phyloP scores from a whole-genome alignment of 2,797 vertebrate genomes.

The Fratercula arctica region DNA sequence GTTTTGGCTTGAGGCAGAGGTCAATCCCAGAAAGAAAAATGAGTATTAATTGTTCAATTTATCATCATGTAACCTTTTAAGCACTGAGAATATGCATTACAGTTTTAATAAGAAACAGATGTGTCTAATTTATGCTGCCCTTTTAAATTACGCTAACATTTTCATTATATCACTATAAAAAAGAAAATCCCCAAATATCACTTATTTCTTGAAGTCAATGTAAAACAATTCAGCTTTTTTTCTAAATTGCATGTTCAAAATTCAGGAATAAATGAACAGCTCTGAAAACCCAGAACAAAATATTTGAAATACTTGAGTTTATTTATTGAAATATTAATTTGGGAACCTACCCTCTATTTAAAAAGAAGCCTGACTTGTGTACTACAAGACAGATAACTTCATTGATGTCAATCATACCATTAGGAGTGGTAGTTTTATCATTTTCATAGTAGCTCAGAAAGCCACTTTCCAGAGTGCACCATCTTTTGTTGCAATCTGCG shows the following conservation, averaged over 20 bases:
- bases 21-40: neutral
- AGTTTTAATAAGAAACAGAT: slow-evolving; percentile 1
- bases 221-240: neutral
- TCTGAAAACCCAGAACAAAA: neutral
- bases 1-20: neutral
- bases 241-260: neutral
- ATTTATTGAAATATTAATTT: neutral
- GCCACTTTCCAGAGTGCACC: slow-evolving; percentile 94
- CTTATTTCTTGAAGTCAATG: neutral
- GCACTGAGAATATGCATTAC: neutral
- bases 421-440: slow-evolving; percentile 81
- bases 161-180: neutral
- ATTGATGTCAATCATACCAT: slow-evolving; percentile 84
- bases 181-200: neutral
- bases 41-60: neutral
- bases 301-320: neutral
- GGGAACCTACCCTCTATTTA: slow-evolving; percentile 78
- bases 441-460: slow-evolving; percentile 94
- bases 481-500: slow-evolving; percentile 87
- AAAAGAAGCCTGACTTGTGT: slow-evolving; percentile 78
- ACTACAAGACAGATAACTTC: slow-evolving; percentile 86
- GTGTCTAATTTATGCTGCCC: neutral
- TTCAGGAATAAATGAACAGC: neutral
- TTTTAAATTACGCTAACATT: slow-evolving; percentile 10
- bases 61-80: slow-evolving; percentile 1